A percentile compares a stretch with the other conserved stretches of the same genome.
phyloP scores from a whole-genome alignment of 2,797 vertebrate species.

The Epinephelus malabaricus region DNA sequence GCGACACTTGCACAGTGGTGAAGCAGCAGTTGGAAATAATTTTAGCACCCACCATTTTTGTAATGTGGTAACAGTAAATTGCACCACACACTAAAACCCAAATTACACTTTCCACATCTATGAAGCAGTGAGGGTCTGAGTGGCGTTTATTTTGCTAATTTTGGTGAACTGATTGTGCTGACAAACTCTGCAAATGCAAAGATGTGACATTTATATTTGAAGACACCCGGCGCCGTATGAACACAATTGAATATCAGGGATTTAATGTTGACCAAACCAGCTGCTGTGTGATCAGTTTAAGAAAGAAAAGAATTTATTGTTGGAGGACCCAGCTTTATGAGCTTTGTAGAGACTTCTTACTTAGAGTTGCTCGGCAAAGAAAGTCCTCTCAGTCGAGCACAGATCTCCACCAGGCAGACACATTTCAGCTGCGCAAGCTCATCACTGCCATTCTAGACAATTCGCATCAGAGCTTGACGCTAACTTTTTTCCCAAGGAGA shows the following conservation, averaged over 20 bases:
- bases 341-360: not conserved
- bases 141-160: not conserved
- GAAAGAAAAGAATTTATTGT: not conserved
- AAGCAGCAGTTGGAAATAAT: not conserved
- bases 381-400: not conserved
- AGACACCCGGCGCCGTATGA: not conserved
- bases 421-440: no score
- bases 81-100: not conserved
- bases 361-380: not conserved
- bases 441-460: no score
- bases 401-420: no score
- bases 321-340: not conserved
- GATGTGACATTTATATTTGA: not conserved
- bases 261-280: not conserved
- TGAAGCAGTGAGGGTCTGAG: not conserved
- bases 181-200: not conserved
- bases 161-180: not conserved
- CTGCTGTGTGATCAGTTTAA: constrained; percentile 5
- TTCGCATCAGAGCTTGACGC: no score
- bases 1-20: not conserved
- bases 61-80: constrained; percentile 1
- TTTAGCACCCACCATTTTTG: no score
- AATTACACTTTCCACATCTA: not conserved
- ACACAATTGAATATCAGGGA: not conserved
- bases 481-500: no score